Base-by-base conservation (phyloP, 2,113 vertebrate genomes). In the Notarius quadriscutis region DNA sequence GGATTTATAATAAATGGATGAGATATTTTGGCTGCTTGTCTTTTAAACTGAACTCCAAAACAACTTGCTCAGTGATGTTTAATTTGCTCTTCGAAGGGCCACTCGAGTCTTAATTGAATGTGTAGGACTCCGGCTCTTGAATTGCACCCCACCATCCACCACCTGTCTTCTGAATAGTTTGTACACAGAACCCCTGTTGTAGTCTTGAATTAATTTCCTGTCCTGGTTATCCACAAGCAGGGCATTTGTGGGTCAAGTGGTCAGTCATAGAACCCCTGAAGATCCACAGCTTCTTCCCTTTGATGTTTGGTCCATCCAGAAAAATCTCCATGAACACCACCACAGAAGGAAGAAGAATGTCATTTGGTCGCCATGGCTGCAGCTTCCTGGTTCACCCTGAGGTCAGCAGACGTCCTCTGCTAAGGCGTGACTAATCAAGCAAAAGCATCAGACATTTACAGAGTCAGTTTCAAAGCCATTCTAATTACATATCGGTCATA, bases 151-250 rank as follows among this genome's bases (percentile, higher is more conserved):
- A 7, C 4, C 11, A 81, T 81, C 57, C 83, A 15, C 0, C 1
- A 85, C 79, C 22, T 88, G 81, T 79, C 48, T 18, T 85, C 78
- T 60, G 86, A 90, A 92, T 91, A 91, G 88, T 91, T 92, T 91
- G 51, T 71, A 72, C 20, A n/a, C 18, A 82, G 81, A 50, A 90
- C 89, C 57, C 89, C 77, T 60, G 15, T 11, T 85, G 91, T 92
- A 92, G 94, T 93, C 93, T 91, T 91, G 8, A 93, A 87, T 93
- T 93, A 75, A 94, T 95, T 94, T 94, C 94, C 93, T 93, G 92
- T 87, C 83, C 57, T 63, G 65, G 51, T 69, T 86, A 85, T 90
- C 71, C 80, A 83, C 80, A 69, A 89, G 89, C 14, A 15, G 88
- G 89, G 65, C 87, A 74, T 92, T 85, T 34, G 30, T 84, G 90